Evolutionary conservation across 2,888 invertebrate species (phyloP), one percentile per base, ranked within the genome.

Genomic region (Calliopum simillimum): DNA sequence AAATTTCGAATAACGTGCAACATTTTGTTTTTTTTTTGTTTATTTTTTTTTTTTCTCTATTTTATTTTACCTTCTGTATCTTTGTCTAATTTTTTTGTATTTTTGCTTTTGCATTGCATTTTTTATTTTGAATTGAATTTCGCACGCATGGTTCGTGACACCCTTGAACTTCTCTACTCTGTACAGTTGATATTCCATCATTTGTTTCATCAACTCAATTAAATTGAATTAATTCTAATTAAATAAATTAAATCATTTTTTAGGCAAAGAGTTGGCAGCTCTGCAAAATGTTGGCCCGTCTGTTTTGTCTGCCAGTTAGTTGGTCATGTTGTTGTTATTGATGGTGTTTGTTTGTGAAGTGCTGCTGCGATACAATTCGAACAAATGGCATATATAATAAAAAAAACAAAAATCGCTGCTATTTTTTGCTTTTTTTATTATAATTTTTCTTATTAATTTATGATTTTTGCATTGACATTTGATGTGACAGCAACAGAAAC

Each of bases 121-220:
- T 53, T 25, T 6, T 53, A 21, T 41, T 21, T 55, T 14, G 11
- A 21, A 33, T 33, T 33, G 2, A 33, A 43, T 61, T 61, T 61
- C 55, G 23, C 47, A 25, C 62, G 23, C 25, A 46, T 62, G 61
- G 62, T 19, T 66, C 53, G 55, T 66, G 55, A 58, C 56, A 67
- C 47, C 58, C 56, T 58, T 67, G 67, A 67, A 67, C 58, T 59
- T 67, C 46, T 19, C 41, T 49, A 19, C 16, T 56, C 14, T 44
- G 59, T 19, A 14, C 14, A 43, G 23, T 47, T 25, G 47, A 63
- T 47, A 47, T 43, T 58, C 47, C 14, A 59, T 49, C 67, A 67
- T 58, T 67, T 67, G 67, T 47, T 67, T 67, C 67, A 21, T 67
- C 66, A 67, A 67, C 59, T 59, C 58, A 67, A 47, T 58, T 58